These are phyloP conservation scores for Egretta garzetta DNA, from an alignment of 2,113 vertebrate genomes.

Conservation along the genomic window DNA sequence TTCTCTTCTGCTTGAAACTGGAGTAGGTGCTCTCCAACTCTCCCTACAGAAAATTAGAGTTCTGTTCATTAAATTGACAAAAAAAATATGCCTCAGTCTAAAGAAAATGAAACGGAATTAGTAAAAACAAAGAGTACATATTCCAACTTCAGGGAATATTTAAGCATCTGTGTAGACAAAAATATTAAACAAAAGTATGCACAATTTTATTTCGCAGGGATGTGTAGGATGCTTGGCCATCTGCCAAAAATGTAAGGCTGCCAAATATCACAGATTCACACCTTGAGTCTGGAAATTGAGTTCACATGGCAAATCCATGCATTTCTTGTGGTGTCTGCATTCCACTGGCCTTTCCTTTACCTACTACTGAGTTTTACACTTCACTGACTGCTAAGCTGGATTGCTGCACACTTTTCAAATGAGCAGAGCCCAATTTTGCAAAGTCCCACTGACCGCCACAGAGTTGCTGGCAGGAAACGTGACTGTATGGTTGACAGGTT, in stretches of 20 bases:
- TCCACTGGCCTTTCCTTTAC: not conserved
- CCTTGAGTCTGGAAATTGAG: not conserved
- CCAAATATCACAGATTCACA: slow-evolving; percentile 35
- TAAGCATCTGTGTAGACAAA: not conserved
- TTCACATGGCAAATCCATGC: not conserved
- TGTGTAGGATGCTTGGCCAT: not conserved
- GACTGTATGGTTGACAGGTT: not conserved
- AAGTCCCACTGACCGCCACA: not conserved
- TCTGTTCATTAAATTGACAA: not conserved
- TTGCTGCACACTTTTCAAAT: not conserved
- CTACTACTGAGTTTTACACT: not conserved
- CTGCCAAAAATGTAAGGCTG: slow-evolving; percentile 4
- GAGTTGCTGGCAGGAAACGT: not conserved
- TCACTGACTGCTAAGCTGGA: not conserved
- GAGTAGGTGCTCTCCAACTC: not conserved
- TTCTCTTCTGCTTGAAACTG: not conserved
- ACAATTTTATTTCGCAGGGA: not conserved
- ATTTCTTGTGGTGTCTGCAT: not conserved
- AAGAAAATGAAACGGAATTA: not conserved
- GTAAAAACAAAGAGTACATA: not conserved
- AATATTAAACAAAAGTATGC: not conserved
- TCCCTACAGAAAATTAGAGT: not conserved
- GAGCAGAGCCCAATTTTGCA: not conserved
- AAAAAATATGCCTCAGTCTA: not conserved
- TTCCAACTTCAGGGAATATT: not conserved